Base-by-base conservation (phyloP, 2,888 invertebrate species). In the Drosophila falleni region DNA sequence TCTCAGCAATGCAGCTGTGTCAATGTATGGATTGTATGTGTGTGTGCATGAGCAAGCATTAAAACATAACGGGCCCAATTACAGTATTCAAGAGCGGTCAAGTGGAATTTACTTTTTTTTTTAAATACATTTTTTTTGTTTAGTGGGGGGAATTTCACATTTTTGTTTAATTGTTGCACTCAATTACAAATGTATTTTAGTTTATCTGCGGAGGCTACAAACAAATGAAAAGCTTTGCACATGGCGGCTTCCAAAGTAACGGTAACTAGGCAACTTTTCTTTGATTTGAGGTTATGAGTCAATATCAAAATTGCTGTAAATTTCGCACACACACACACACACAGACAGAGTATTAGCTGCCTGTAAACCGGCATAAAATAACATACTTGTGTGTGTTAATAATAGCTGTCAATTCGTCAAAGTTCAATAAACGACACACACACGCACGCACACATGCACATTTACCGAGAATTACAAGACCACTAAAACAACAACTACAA, bases 1-100 rank as follows among this genome's bases (percentile, higher is more conserved):
- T 81, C 84, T 74, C 70, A 77, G 71, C 72, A 84, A 71, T 82
- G 82, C 84, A 87, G 81, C 70, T 70, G 72, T 71, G 73, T 68
- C 64, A 77, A 80, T 74, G 83, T 85, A 37, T 68, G 46, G 41
- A 64, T 41, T 58, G 19, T 35, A 19, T 72, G 29, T 69, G 51
- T 66, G 72, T 54, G 64, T 65, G 72, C 64, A 70, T 85, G 74
- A 68, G 76, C 71, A 70, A 78, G 86, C 82, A 80, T 77, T 82
- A 79, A 86, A 88, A 89, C 87, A 82, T 86, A 86, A 89, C 86
- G 89, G 86, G 60, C 71, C 74, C 88, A 89, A 89, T 89, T 86
- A 86, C 88, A 72, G 86, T 81, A 81, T 75, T 75, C 65, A 86
- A 77, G 80, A 79, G 73, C 72, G 78, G 59, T 67, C 66, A 71